Evolutionary conservation across 2,113 vertebrate species (phyloP), one percentile per base, ranked within the genome.

Genomic region (Gopherus flavomarginatus): DNA sequence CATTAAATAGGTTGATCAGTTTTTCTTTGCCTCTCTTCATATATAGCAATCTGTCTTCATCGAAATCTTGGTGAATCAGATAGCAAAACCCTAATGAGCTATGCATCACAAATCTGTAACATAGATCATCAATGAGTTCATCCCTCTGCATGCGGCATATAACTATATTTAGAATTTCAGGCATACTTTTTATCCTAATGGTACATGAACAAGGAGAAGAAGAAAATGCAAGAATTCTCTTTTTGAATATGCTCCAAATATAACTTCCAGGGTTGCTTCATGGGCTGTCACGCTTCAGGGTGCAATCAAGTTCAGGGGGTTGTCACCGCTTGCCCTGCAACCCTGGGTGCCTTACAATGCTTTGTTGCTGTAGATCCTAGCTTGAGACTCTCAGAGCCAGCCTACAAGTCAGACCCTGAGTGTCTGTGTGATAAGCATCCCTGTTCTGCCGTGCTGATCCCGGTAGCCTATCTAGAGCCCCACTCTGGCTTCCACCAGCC

Each of bases 41-140:
- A 83, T 92, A 86, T 97, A 90, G 84, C 94, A 97, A 95, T 97
- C 95, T 97, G 83, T 97, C 96, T 98, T 97, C 93, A 82, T 78
- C 88, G 94, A 93, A 96, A 96, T 93, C 94, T 97, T 94, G 83
- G 96, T 96, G 97, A 97, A 96, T 98, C 98, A 97, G 95, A 96
- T 97, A 98, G 97, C 92, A 97, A 96, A 98, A 97, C 88, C 88
- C 84, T 98, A 97, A 98, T 96, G 97, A 98, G 94, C 96, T 98
- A 89, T 97, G 96, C 97, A 98, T 98, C 98, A 98, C 97, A 98
- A 98, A 98, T 95, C 92, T 97, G 96, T 93, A 96, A 96, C 50
- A 6, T 93, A 97, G 95, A 94, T 98, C 93, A 97, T 89, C 88
- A 97, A 90, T 97, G 94, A 98, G 92, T 98, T 98, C 97, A 97